Percentiles rank a stretch among this genome's conserved stretches.
Evolutionary conservation across 2,113 vertebrate genomes (phyloP).

Genomic region (Ursus arctos): DNA sequence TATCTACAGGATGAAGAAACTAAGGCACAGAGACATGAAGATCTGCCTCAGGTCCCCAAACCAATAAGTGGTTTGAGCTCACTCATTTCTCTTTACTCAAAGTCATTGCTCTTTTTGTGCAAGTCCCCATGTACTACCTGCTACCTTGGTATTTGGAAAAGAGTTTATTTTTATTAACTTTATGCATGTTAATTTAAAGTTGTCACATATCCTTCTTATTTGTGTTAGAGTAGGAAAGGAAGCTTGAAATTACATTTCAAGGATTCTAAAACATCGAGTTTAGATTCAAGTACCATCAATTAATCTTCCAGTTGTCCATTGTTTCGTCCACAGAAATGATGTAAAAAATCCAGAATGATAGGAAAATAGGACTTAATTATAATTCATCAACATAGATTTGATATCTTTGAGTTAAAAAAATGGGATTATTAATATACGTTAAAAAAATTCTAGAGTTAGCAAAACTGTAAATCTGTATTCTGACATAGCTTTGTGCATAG

Average conservation of each 20-base stretch:
- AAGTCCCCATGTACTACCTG: not conserved
- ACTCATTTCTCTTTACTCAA: not conserved
- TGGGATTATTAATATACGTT: not conserved
- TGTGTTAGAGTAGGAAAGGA: not conserved
- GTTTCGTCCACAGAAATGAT: not conserved
- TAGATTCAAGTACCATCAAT: not conserved
- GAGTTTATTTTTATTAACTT: constrained; percentile 20
- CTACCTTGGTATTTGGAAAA: not conserved
- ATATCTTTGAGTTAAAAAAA: not conserved
- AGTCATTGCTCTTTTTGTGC: not conserved
- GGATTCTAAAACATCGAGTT: not conserved
- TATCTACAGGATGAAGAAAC: not conserved
- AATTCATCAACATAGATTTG: not conserved
- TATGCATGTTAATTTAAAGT: not conserved
- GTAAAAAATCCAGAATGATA: not conserved
- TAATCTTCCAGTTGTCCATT: not conserved
- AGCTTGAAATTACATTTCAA: not conserved
- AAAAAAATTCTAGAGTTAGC: not conserved
- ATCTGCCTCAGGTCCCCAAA: not conserved
- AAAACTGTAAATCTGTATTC: not conserved
- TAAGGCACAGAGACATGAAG: not conserved
- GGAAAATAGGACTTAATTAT: not conserved
- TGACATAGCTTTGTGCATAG: not conserved
- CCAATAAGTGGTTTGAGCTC: not conserved
- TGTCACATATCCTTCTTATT: not conserved